phyloP scores from a whole-genome alignment of 2,797 vertebrate genomes.

The Catamblyrhynchus diadema region DNA sequence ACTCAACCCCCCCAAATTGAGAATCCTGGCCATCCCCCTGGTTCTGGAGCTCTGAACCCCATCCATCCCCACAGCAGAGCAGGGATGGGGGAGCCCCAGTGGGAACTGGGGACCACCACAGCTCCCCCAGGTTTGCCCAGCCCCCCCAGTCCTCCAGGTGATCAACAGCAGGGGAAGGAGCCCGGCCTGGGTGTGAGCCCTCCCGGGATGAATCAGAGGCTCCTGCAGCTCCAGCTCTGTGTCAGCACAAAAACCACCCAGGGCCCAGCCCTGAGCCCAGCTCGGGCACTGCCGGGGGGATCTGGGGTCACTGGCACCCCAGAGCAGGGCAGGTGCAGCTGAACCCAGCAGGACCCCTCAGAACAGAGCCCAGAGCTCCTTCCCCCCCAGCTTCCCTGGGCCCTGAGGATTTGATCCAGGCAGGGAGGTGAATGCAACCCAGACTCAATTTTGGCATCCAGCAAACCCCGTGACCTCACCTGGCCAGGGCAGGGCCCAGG shows the following conservation, averaged over 20 bases:
- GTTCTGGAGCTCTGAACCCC: neutral
- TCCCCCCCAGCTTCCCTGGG: fast-evolving
- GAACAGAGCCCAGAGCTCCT: fast-evolving
- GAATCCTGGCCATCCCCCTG: neutral
- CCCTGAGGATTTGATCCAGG: fast-evolving
- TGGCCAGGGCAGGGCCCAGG: neutral
- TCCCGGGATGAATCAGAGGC: constrained; percentile 26
- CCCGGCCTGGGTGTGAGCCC: constrained; percentile 1
- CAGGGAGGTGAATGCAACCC: neutral
- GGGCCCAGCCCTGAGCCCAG: neutral
- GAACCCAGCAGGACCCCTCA: neutral
- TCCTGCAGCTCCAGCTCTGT: neutral
- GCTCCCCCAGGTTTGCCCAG: neutral
- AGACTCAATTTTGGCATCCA: neutral
- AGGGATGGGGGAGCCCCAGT: neutral
- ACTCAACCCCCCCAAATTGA: fast-evolving
- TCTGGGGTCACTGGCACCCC: neutral
- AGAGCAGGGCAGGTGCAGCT: neutral
- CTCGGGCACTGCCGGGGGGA: fast-evolving
- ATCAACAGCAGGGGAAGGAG: neutral
- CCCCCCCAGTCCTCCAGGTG: fast-evolving
- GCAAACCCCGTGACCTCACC: neutral
- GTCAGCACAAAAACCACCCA: neutral
- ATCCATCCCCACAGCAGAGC: fast-evolving
- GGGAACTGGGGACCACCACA: fast-evolving